These are phyloP conservation scores for Spisula subtruncata DNA, from an alignment of 2,888 invertebrate genomes.

Conservation along the genomic window DNA sequence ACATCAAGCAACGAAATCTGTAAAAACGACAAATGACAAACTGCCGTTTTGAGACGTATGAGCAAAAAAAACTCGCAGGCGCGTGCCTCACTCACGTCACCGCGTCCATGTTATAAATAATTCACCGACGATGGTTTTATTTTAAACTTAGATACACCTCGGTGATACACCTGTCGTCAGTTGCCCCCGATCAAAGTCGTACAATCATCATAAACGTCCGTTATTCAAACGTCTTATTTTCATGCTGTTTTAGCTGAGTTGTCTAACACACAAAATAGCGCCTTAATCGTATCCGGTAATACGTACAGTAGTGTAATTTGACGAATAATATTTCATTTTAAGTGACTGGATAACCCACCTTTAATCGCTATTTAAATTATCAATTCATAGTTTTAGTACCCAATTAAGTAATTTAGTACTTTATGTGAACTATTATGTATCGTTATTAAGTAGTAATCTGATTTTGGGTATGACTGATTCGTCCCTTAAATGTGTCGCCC, in stretches of 20 bases:
- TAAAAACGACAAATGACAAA: slow-evolving; percentile 24
- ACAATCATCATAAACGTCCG: slow-evolving; percentile 46
- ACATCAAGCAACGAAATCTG: not conserved
- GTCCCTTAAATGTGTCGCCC: not conserved
- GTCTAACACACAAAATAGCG: not conserved
- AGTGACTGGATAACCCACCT: not conserved
- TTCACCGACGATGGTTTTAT: slow-evolving; percentile 20
- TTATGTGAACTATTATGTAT: slow-evolving; percentile 34
- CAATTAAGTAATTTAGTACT: slow-evolving; percentile 56
- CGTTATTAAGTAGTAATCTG: slow-evolving; percentile 8
- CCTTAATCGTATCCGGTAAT: not conserved
- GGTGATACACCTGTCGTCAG: slow-evolving; percentile 36
- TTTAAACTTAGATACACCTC: slow-evolving; percentile 35
- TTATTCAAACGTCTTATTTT: slow-evolving; percentile 27
- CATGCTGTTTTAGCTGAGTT: not conserved
- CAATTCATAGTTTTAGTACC: slow-evolving; percentile 45
- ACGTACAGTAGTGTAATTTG: slow-evolving; percentile 15
- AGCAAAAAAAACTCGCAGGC: slow-evolving; percentile 17
- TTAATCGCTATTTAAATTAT: slow-evolving; percentile 41
- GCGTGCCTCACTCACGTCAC: slow-evolving; percentile 42
- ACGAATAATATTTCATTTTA: slow-evolving; percentile 23
- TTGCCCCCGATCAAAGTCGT: slow-evolving; percentile 30
- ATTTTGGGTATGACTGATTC: not conserved
- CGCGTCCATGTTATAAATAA: slow-evolving; percentile 13
- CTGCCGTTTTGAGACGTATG: not conserved